Percentiles rank a stretch among this genome's conserved stretches.
Evolutionary conservation across 2,113 vertebrate genomes (phyloP).

Genomic region (Ptychochromis oligacanthus): DNA sequence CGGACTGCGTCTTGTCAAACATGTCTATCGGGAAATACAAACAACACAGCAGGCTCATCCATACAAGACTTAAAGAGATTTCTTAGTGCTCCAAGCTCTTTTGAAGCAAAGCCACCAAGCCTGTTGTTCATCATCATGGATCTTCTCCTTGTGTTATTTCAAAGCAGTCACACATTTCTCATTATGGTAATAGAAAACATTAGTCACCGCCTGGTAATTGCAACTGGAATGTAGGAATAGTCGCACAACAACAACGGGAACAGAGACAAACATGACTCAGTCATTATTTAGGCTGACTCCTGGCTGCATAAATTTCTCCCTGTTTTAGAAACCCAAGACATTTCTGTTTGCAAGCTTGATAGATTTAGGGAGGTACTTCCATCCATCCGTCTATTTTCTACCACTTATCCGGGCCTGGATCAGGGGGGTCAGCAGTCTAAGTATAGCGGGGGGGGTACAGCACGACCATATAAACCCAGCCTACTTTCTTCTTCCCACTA

Average conservation of each 20-base stretch:
- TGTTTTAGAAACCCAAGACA: neutral
- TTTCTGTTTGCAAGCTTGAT: neutral
- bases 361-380: neutral
- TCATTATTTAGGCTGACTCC: neutral
- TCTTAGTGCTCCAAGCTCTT: neutral
- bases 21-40: slow-evolving; percentile 82
- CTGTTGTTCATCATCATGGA: neutral
- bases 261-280: slow-evolving; percentile 4
- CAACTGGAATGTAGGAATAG: slow-evolving; percentile 41
- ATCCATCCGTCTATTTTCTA: slow-evolving; percentile 3
- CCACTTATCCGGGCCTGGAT: neutral
- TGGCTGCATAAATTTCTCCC: neutral
- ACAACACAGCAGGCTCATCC: neutral
- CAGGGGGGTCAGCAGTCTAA: neutral
- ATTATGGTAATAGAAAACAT: slow-evolving; percentile 10
- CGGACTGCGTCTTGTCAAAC: slow-evolving; percentile 90
- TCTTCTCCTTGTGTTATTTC: neutral
- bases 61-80: neutral
- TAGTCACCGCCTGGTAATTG: slow-evolving; percentile 28
- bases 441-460: neutral
- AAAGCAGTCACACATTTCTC: slow-evolving; percentile 29
- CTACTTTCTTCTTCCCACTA: neutral
- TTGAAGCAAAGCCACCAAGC: neutral
- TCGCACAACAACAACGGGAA: neutral
- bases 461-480: neutral